These are phyloP conservation scores for Alaudala cheleensis DNA, from an alignment of 2,113 vertebrate species.

Conservation along the genomic window DNA sequence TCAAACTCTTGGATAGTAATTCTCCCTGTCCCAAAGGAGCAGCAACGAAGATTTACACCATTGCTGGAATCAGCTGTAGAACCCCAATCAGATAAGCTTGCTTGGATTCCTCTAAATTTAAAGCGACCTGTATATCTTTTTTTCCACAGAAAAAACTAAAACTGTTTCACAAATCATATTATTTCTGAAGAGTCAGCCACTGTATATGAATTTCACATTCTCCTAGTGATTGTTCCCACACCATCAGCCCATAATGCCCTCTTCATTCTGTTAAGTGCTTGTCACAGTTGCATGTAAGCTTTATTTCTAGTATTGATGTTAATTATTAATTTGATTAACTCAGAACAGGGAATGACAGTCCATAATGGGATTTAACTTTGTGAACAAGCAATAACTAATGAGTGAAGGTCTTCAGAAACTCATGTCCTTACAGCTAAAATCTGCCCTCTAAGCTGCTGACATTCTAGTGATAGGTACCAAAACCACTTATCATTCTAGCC, in stretches of 20 bases:
- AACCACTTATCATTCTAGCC: slow-evolving; percentile 13
- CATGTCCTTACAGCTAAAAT: background rate
- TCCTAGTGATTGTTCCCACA: background rate
- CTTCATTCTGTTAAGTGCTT: background rate
- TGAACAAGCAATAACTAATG: background rate
- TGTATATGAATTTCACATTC: background rate
- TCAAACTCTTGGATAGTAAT: background rate
- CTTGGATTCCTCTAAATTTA: background rate
- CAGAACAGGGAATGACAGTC: background rate
- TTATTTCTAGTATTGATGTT: background rate
- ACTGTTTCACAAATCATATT: background rate
- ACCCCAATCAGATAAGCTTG: background rate
- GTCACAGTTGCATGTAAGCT: background rate
- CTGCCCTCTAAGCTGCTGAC: background rate
- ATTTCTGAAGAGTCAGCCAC: background rate
- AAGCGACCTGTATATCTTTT: background rate
- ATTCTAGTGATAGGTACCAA: background rate
- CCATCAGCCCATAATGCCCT: background rate
- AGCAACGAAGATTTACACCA: background rate
- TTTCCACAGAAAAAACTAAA: background rate
- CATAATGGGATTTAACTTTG: background rate
- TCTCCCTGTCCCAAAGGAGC: background rate
- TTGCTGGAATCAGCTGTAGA: background rate
- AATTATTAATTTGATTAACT: slow-evolving; percentile 11
- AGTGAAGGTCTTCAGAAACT: background rate